Conservation (phyloP, 2,888 invertebrate genomes). For the Digitonthophagus gazella region DNA sequence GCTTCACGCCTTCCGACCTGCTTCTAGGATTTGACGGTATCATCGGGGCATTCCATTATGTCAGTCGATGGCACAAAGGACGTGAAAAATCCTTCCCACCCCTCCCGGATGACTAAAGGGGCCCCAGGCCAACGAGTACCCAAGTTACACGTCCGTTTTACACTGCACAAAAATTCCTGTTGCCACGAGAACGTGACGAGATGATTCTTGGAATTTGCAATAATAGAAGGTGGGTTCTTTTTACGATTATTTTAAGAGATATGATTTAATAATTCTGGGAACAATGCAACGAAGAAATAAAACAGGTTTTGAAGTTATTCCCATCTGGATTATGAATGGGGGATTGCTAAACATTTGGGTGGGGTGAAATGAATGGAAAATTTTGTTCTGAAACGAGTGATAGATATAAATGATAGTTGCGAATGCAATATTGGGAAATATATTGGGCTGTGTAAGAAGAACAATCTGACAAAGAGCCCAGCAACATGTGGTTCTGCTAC, state of each 20-base stretch:
- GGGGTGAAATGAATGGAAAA: too few species aligned
- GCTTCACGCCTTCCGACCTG: background rate
- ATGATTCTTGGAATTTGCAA: too few species aligned
- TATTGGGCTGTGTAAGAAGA: constrained; percentile 6
- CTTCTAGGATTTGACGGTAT: constrained; percentile 8
- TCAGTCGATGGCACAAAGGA: constrained; percentile 9
- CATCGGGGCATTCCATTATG: constrained; percentile 11
- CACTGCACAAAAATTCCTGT: background rate
- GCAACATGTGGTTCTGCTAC: constrained; percentile 7
- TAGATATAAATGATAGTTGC: too few species aligned
- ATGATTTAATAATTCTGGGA: too few species aligned
- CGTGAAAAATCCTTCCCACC: constrained; percentile 10
- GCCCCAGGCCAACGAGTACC: constrained; percentile 9
- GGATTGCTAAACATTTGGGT: too few species aligned
- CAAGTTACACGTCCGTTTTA: constrained; percentile 12
- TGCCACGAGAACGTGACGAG: background rate
- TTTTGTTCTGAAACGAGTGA: too few species aligned
- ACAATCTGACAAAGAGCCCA: constrained; percentile 13
- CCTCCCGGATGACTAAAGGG: constrained; percentile 4
- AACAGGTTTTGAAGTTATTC: too few species aligned
- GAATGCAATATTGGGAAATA: background rate
- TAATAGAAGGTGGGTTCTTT: too few species aligned
- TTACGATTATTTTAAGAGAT: too few species aligned
- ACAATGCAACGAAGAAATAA: too few species aligned
- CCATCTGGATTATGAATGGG: too few species aligned